Evolutionary conservation across 2,113 vertebrate genomes (phyloP), one percentile per base, ranked within the genome.

Genomic region (Polypterus bichir): DNA sequence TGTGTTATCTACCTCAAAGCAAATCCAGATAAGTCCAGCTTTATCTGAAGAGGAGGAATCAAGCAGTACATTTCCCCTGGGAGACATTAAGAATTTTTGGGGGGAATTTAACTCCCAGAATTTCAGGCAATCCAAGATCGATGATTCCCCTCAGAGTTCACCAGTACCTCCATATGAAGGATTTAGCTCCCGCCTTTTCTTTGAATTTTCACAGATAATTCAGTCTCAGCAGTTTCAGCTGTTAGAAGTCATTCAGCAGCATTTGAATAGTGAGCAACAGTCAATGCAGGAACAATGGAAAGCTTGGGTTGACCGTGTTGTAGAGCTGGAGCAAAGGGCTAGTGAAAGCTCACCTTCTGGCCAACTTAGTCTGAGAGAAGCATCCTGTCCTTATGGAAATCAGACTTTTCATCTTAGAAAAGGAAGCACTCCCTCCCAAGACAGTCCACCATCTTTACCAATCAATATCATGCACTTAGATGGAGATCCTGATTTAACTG

Each of bases 191-290:
- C 61, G 56, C 46, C 65, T 51, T 6, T 52, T 44, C 3, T 9
- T 59, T 11, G 10, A 4, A 9, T 7, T 46, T 4, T 53, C 48
- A 47, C 47, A 48, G 3, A 48, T 54, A 44, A 44, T 45, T 4
- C 53, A 66, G 54, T 10, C 56, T n/a, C 58, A 62, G 49, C 63
- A 64, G 3, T 54, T 48, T 3, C 66, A 57, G n/a, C 59, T 73
- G 10, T 54, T 75, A 7, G 65, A 69, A 59, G 56, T 65, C 54
- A 62, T 75, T 61, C 65, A 73, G 46, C 65, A 71, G 69, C 72
- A 70, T 57, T 46, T 75, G 62, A 69, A 71, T 27, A 64, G 69
- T 6, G 70, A 72, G 46, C 68, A 72, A 57, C 65, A 62, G 61
- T 63, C 66, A 5, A 51, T 69, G 47, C 66, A 74, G 51, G 49